Evolutionary conservation across 2,113 vertebrate species (phyloP).

Genomic region (Sula dactylatra): DNA sequence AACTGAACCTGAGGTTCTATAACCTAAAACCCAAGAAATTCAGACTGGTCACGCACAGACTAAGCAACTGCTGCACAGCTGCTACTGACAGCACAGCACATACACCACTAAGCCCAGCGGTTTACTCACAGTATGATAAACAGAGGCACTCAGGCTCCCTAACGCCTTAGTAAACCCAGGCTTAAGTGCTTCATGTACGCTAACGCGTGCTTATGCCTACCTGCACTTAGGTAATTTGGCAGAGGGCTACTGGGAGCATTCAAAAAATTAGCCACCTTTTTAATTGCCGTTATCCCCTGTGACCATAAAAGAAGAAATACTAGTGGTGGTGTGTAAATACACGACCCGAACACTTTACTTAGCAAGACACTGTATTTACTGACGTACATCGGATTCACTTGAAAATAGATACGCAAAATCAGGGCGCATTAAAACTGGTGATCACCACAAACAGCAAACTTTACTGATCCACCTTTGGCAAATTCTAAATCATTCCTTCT

Average conservation of each 20-base stretch:
- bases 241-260: neutral
- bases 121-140: neutral
- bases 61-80: neutral
- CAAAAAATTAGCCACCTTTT: neutral
- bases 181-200: neutral
- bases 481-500: neutral
- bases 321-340: neutral
- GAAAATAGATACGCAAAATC: neutral
- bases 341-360: neutral
- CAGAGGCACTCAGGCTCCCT: neutral
- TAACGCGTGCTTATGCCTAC: too few relatives aligned
- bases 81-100: too few relatives aligned
- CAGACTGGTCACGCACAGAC: neutral
- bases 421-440: neutral
- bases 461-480: neutral
- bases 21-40: neutral
- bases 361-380: neutral
- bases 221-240: neutral
- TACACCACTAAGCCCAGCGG: fast-evolving
- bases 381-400: neutral
- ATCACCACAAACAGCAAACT: neutral
- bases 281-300: neutral
- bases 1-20: neutral
- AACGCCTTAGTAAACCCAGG: neutral
- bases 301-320: neutral